Conservation (phyloP, 2,888 invertebrate species). For the Cerastis leucographa region DNA sequence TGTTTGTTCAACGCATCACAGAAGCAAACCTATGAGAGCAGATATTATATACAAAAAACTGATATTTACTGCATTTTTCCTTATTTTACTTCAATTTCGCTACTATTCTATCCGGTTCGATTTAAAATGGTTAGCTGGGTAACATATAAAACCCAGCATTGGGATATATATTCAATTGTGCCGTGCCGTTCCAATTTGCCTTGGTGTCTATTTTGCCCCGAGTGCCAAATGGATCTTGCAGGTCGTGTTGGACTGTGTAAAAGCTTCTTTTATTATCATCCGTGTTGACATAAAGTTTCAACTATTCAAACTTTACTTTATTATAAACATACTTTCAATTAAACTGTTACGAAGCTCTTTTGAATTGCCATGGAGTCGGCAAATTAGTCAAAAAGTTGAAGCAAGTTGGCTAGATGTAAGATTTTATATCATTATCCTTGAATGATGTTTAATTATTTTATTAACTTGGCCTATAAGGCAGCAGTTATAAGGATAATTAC, state of each 20-base stretch:
- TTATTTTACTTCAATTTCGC: background rate
- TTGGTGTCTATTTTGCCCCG: background rate
- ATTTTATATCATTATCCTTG: background rate
- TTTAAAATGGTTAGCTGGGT: background rate
- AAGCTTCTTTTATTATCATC: background rate
- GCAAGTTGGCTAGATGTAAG: too few relatives aligned
- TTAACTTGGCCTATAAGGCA: background rate
- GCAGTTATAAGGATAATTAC: conserved; percentile 28
- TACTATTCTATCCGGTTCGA: background rate
- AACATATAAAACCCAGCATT: background rate
- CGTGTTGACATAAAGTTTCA: background rate
- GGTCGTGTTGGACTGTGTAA: background rate
- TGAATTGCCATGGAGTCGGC: background rate
- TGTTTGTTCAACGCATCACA: background rate
- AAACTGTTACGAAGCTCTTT: background rate
- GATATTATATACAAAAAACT: too few relatives aligned
- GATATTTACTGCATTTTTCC: background rate
- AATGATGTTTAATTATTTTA: background rate
- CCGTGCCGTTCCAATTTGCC: conserved; percentile 7
- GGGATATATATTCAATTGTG: conserved; percentile 5
- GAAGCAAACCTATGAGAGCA: background rate
- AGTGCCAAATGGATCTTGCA: background rate
- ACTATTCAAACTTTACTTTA: background rate
- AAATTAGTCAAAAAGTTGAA: background rate
- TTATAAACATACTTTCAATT: background rate